These are phyloP conservation scores for Varanus komodoensis DNA, from an alignment of 2,113 vertebrate genomes.

Conservation along the genomic window DNA sequence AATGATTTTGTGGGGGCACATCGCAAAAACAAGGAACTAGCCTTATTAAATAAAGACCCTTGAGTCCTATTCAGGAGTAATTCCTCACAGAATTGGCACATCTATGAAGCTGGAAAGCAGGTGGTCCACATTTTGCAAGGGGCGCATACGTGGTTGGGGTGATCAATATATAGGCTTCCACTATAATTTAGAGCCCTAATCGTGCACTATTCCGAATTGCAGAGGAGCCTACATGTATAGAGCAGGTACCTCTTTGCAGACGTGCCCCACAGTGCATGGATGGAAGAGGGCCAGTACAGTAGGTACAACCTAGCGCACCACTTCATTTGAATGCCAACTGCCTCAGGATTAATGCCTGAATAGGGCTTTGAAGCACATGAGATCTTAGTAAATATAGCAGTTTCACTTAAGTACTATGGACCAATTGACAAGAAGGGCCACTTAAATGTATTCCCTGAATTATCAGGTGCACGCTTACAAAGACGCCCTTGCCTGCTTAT, in stretches of 20 bases:
- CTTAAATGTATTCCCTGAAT: not conserved
- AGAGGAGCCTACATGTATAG: not conserved
- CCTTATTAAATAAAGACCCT: not conserved
- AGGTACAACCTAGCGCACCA: no score
- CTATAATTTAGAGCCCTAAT: not conserved
- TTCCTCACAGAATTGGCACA: not conserved
- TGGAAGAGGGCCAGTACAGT: no score
- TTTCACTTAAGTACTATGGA: no score
- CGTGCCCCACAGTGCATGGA: not conserved
- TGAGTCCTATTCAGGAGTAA: not conserved
- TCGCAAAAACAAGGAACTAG: not conserved
- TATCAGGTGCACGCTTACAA: not conserved
- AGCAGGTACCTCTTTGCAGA: not conserved
- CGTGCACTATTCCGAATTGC: not conserved
- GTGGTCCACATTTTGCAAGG: not conserved
- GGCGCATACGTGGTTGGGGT: not conserved
- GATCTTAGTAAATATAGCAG: not conserved
- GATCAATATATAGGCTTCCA: no score
- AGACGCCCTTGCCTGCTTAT: not conserved
- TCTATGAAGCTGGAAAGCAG: not conserved
- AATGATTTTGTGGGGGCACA: not conserved
- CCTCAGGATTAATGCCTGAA: not conserved
- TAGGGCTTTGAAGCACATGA: not conserved
- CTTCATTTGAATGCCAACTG: not conserved
- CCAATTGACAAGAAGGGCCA: not conserved